Percentiles rank a stretch among this genome's conserved stretches.
Evolutionary conservation across 1,140 invertebrate genomes (phyloP).

Genomic region (Ceratina australensis): DNA sequence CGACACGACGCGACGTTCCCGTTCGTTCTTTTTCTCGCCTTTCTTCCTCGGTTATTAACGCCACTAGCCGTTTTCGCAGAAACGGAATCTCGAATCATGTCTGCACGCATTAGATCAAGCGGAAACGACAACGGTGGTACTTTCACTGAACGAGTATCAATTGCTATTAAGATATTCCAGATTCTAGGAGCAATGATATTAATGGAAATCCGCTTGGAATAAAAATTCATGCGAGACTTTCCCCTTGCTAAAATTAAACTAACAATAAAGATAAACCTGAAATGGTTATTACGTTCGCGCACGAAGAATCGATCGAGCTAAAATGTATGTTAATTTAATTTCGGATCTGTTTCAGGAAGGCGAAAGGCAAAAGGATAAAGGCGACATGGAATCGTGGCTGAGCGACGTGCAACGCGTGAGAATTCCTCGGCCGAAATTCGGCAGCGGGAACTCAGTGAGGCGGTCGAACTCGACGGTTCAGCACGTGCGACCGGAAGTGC

Average conservation of each 20-base stretch:
- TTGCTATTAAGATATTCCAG: no score
- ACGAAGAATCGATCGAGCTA: neutral
- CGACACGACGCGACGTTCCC: neutral
- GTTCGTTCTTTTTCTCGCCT: slow-evolving; percentile 8
- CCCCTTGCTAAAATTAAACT: neutral
- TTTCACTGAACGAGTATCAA: slow-evolving; percentile 2
- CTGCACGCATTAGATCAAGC: neutral
- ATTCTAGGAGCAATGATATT: no score
- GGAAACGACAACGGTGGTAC: neutral
- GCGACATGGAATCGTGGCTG: slow-evolving; percentile 89
- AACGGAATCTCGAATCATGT: no score
- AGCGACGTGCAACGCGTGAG: slow-evolving; percentile 89
- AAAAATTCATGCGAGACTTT: neutral
- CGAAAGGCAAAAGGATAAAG: neutral
- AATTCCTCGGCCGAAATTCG: slow-evolving; percentile 91
- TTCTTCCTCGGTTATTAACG: neutral
- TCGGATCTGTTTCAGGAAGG: slow-evolving; percentile 17
- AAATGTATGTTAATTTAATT: neutral
- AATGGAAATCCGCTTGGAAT: neutral
- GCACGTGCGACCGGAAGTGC: slow-evolving; percentile 69
- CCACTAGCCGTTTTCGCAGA: neutral
- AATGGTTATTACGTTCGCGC: no score
- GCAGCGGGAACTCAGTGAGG: slow-evolving; percentile 80
- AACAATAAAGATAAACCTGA: neutral
- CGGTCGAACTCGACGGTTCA: slow-evolving; percentile 75